Base-by-base conservation (phyloP, 2,113 vertebrate genomes). In the Thymallus thymallus region DNA sequence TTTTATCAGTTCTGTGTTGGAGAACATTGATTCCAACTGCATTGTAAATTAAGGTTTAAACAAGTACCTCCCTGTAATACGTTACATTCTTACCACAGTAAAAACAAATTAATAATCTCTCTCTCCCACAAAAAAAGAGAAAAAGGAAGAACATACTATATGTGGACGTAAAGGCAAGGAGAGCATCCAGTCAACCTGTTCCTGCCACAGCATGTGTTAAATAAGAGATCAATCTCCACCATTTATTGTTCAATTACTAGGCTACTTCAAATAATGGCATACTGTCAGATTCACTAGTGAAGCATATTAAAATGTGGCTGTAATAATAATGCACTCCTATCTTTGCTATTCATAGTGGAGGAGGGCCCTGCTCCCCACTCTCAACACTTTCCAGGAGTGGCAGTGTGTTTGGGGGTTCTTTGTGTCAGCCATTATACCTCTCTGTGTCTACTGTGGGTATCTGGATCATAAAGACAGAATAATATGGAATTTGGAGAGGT, bases 371-470 rank as follows among this genome's bases (percentile, higher is more conserved):
- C 56, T 68, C 14, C 24, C 0, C 0, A 1, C 0, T 26, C 0
- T 3, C 0, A 29, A 2, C 3, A 0, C 16, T 20, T 76, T 0
- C 1, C 1, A 29, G 4, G 66, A 60, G 60, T 73, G 20, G 64
- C 68, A 20, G 74, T 46, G 3, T 1, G 7, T 76, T 10, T 85
- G 35, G 82, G 68, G 6, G 1, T 86, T 2, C 9, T 72, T 18
- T 84, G 82, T 29, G 1, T 84, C 64, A 1, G 35, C 63, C 45
- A 0, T 83, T 71, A 14, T 84, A 6, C 0, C 9, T 1, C 55
- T 88, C 77, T 13, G 1, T 18, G 2, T 73, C 32, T 80, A 69
- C 72, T 0, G 83, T 87, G 69, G 83, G 86, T 82, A 71, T 14
- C 9, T 1, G 10, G 4, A 55, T 55, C 51, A 55, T 14, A 55